Evolutionary conservation across 2,797 vertebrate species (phyloP).

Genomic region (Nyctibius grandis): DNA sequence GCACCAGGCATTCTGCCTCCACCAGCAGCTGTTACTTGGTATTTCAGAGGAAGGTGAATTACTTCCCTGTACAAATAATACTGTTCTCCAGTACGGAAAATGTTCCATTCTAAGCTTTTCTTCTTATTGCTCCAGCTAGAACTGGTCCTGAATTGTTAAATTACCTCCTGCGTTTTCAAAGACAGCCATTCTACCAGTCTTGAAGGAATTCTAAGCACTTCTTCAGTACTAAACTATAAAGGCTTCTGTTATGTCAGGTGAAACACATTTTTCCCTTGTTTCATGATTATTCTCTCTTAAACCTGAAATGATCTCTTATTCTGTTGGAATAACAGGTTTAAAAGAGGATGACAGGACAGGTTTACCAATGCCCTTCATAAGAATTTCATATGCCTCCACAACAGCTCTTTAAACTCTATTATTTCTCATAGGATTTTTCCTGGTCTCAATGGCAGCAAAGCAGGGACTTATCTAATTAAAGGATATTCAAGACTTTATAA

Average conservation of each 20-base stretch:
- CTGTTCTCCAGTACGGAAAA: background rate
- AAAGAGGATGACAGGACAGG: background rate
- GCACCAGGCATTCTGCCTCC: background rate
- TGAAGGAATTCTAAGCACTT: background rate
- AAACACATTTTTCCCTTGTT: background rate
- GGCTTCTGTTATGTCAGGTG: background rate
- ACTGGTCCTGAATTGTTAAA: background rate
- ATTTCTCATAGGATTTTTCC: background rate
- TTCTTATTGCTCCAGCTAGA: background rate
- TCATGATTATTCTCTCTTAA: background rate
- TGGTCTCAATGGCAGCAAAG: background rate
- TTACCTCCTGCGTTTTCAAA: background rate
- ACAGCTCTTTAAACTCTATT: background rate
- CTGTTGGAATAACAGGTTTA: background rate
- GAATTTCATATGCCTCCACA: background rate
- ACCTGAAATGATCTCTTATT: background rate
- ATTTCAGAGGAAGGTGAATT: background rate
- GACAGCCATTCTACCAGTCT: background rate
- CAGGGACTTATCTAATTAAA: background rate
- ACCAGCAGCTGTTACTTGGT: background rate
- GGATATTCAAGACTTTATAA: background rate
- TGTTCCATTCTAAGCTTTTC: background rate
- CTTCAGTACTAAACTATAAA: background rate
- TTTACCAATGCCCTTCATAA: background rate
- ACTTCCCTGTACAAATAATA: background rate